These are phyloP conservation scores for Stichodactyla mertensii DNA, from an alignment of 64 coral and sea anemone species.

Conservation along the genomic window DNA sequence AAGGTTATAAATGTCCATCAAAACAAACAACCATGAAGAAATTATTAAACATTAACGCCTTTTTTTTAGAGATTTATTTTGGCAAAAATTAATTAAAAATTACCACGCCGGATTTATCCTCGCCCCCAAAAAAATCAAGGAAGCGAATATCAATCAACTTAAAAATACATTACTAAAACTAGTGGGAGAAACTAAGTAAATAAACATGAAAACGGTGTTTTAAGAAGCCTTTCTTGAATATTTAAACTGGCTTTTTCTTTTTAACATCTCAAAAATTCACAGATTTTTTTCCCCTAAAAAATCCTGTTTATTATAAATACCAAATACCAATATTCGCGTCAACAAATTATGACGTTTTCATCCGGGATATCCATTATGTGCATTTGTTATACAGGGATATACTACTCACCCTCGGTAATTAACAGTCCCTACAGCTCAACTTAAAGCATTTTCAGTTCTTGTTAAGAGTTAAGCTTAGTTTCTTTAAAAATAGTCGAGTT, in stretches of 20 bases:
- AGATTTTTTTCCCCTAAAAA: too few relatives aligned
- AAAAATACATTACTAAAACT: background rate
- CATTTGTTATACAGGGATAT: too few relatives aligned
- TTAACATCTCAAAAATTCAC: background rate
- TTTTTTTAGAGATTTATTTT: background rate
- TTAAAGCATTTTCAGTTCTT: too few relatives aligned
- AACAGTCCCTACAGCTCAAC: too few relatives aligned
- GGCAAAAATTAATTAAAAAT: background rate
- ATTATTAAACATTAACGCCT: too few relatives aligned
- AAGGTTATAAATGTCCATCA: background rate
- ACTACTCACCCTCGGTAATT: too few relatives aligned
- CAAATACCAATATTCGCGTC: too few relatives aligned
- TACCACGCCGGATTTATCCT: background rate
- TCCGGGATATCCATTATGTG: too few relatives aligned
- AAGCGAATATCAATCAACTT: background rate
- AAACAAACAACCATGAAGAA: background rate
- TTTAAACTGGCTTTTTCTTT: background rate
- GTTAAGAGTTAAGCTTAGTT: too few relatives aligned
- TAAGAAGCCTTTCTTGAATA: background rate
- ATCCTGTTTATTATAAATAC: too few relatives aligned
- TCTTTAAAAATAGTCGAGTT: too few relatives aligned
- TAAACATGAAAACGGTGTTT: background rate
- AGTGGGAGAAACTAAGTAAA: background rate
- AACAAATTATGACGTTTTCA: too few relatives aligned
- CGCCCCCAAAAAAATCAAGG: background rate